These are phyloP conservation scores for Cheumatopsyche charites DNA, from an alignment of 1,140 invertebrate species.

Conservation along the genomic window DNA sequence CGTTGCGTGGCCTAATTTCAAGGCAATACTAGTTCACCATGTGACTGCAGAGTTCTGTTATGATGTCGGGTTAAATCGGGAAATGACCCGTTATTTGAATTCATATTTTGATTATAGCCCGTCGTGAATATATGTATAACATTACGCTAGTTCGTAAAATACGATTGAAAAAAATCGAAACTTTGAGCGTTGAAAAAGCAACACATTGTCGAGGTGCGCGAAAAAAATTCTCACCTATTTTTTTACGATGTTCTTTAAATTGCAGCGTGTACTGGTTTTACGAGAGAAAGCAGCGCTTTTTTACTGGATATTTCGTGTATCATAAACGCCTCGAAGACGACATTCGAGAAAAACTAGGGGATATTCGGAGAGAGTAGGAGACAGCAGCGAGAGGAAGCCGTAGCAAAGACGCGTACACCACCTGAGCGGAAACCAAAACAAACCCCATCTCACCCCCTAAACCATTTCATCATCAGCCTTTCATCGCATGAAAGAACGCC, in stretches of 20 bases:
- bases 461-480: conserved; percentile 32
- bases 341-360: conserved; percentile 21
- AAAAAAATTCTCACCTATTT: background rate
- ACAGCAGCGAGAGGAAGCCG: background rate
- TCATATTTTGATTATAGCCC: background rate
- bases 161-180: background rate
- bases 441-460: conserved; percentile 6
- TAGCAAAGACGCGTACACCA: conserved; percentile 25
- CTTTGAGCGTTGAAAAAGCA: too few relatives aligned
- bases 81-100: conserved; percentile 8
- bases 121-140: background rate
- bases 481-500: conserved; percentile 36
- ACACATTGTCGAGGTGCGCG: too few relatives aligned
- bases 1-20: conserved; percentile 22
- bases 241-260: conserved; percentile 16
- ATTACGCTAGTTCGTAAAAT: background rate
- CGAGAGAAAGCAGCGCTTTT: conserved; percentile 6
- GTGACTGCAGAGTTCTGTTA: background rate
- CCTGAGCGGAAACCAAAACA: conserved; percentile 37
- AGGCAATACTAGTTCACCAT: background rate
- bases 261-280: background rate
- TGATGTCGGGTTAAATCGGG: conserved; percentile 11
- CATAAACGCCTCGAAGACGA: conserved; percentile 30
- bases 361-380: background rate
- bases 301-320: conserved; percentile 24